Percentiles rank a stretch among this genome's conserved stretches.
Conservation (phyloP, 1,140 invertebrate genomes). For the Caerostris extrusa region DNA sequence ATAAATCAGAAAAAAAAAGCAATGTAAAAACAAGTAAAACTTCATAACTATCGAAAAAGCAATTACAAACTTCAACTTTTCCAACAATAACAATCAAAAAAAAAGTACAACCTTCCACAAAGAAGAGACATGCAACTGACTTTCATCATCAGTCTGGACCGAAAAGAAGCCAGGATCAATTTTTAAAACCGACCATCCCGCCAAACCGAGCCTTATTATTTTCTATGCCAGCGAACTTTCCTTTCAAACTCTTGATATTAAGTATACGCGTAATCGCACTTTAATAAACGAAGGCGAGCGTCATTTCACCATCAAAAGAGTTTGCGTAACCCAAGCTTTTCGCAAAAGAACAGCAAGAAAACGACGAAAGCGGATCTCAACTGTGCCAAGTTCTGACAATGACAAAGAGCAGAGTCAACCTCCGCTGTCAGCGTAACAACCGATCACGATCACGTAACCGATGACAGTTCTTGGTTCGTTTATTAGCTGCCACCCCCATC, state of each 20-base stretch:
- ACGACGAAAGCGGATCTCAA: neutral
- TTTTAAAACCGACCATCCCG: neutral
- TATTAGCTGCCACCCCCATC: constrained; percentile 39
- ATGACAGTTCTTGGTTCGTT: constrained; percentile 61
- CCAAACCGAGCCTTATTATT: neutral
- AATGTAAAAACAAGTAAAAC: no score
- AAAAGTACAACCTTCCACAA: no score
- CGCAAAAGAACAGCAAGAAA: neutral
- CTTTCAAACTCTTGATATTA: constrained; percentile 4
- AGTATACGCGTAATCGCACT: constrained; percentile 34
- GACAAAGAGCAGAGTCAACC: constrained; percentile 59
- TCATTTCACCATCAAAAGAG: constrained; percentile 21
- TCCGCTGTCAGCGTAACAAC: constrained; percentile 58
- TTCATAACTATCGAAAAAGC: no score
- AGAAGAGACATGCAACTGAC: no score
- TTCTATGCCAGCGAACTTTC: constrained; percentile 10
- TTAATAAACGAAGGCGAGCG: constrained; percentile 21
- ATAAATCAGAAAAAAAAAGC: no score
- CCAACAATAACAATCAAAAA: no score
- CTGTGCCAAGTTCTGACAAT: constrained; percentile 41
- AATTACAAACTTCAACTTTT: no score
- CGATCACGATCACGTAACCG: constrained; percentile 46
- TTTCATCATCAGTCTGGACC: no score
- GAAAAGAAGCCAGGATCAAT: neutral
- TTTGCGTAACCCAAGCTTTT: neutral